Conservation (phyloP, 2,113 vertebrate species). For the Tringa solitaria region DNA sequence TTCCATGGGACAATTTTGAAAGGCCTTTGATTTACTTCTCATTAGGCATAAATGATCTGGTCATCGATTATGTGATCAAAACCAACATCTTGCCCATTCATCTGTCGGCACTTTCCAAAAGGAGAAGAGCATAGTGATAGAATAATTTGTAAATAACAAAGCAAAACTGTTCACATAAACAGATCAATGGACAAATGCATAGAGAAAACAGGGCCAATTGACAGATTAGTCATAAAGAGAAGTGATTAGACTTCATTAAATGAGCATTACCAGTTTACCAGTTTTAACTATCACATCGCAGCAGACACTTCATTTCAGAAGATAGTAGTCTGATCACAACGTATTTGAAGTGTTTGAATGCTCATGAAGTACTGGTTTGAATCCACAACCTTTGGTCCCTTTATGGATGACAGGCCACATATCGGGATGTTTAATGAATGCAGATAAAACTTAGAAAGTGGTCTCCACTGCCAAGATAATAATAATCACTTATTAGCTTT, state of each 20-base stretch:
- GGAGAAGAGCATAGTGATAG: not conserved
- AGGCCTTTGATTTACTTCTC: not conserved
- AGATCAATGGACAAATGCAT: not conserved
- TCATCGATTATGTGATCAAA: not conserved
- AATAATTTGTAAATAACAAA: constrained; percentile 15
- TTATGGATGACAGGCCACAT: not conserved
- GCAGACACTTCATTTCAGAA: not conserved
- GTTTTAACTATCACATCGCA: not conserved
- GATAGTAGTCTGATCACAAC: not conserved
- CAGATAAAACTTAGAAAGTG: not conserved
- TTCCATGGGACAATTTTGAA: not conserved
- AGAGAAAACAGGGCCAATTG: not conserved
- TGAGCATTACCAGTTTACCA: not conserved
- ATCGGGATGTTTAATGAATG: not conserved
- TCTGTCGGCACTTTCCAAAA: not conserved
- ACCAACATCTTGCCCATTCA: not conserved
- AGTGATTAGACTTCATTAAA: constrained; percentile 21
- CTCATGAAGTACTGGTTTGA: not conserved
- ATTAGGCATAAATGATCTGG: not conserved
- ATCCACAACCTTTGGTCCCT: not conserved
- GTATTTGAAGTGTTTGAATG: not conserved
- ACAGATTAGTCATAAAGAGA: constrained; percentile 1
- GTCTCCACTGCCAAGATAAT: not conserved
- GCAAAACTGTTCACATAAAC: not conserved
- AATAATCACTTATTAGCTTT: not conserved